A percentile compares a stretch with the other conserved stretches of the same genome.
Evolutionary conservation across 1,140 invertebrate genomes (phyloP).

Genomic region (Zophobas atratus): DNA sequence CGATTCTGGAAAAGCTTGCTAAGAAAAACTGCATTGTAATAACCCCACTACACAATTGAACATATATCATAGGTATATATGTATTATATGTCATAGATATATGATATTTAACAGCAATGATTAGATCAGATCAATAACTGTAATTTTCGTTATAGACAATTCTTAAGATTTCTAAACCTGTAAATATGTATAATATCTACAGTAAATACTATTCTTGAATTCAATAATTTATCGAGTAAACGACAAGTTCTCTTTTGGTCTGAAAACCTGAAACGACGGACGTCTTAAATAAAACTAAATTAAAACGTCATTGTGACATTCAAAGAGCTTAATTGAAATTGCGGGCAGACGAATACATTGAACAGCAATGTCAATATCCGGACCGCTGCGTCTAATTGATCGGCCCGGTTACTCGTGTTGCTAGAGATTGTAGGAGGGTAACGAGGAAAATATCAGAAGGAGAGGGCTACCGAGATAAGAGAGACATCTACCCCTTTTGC

Average conservation of each 20-base stretch:
- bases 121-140: no score
- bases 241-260: background rate
- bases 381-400: conserved; percentile 51
- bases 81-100: no score
- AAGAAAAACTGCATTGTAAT: no score
- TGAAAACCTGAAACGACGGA: conserved; percentile 1
- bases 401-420: conserved; percentile 57
- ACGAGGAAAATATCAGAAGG: conserved; percentile 22
- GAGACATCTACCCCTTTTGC: conserved; percentile 45
- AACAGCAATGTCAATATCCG: conserved; percentile 61
- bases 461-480: conserved; percentile 38
- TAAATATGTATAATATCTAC: no score
- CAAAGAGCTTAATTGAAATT: conserved; percentile 61
- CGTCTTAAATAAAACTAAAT: conserved; percentile 61
- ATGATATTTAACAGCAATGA: no score
- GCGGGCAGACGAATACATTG: conserved; percentile 59
- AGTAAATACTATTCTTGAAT: no score
- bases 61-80: no score
- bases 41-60: no score
- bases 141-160: no score
- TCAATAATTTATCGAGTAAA: background rate
- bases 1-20: no score
- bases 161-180: no score
- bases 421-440: conserved; percentile 38
- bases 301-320: conserved; percentile 61